Base-by-base conservation (phyloP, 2,113 vertebrate species). In the Pituophis catenifer region DNA sequence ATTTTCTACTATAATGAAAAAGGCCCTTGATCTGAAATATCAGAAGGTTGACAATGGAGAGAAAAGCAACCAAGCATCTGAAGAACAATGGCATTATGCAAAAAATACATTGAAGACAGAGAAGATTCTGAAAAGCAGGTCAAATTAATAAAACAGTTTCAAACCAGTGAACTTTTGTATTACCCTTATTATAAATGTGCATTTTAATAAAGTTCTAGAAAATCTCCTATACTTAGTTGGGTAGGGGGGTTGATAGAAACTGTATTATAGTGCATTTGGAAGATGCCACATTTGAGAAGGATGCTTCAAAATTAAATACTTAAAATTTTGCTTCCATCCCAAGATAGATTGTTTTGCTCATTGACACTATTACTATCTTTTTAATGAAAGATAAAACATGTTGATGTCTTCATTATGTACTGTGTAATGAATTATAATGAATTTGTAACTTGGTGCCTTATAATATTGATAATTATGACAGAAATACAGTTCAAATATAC, bases 391-490 rank as follows among this genome's bases (percentile, higher is more conserved):
- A 70, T 89, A 91, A 62, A 88, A 90, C 88, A 93, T 1, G 0
- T 90, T 65, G 55, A 29, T 90, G 87, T 94, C 89, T 95, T 95
- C 62, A 53, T 91, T 94, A 91, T 52, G 92, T 91, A 91, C 94
- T 94, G 93, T 89, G 89, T 93, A 95, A 90, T n/a, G 91, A 81
- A 89, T 92, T 90, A 48, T 89, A 93, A 92, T 21, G 23, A 93
- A 29, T 87, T 94, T 53, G 0, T 95, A 94, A 91, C 94, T 92
- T 50, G 7, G 50, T 86, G 50, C 81, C 92, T 62, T 96, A 19
- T 94, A 94, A 92, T 91, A 8, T 91, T 0, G 75, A 93, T 90
- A 89, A 94, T 95, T 94, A 91, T 93, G 87, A 90, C 94, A 94
- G 91, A 94, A 95, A 38, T 94, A 62, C n/a, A 57, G 86, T 62